Conservation (phyloP, 2,888 invertebrate species). For the Nephrotoma flavescens region DNA sequence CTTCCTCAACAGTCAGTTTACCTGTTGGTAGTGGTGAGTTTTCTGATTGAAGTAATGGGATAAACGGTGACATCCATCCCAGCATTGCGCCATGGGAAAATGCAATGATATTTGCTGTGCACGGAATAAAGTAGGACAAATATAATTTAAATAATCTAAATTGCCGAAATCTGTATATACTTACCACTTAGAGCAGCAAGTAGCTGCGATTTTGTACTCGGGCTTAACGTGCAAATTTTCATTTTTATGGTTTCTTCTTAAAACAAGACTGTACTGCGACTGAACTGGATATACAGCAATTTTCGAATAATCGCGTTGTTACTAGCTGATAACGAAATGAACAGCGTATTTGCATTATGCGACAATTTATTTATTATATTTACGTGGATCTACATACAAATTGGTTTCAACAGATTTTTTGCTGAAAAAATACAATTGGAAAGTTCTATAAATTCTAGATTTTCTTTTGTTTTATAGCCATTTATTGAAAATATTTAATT, state of each 20-base stretch:
- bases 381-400: neutral
- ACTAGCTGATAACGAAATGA: neutral
- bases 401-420: neutral
- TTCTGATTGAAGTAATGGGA: conserved; percentile 20
- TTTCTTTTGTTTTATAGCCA: neutral
- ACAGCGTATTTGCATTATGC: neutral
- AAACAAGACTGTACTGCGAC: neutral
- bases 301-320: neutral
- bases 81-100: conserved; percentile 23
- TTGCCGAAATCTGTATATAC: neutral
- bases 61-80: conserved; percentile 28
- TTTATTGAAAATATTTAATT: neutral
- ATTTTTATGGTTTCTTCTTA: neutral
- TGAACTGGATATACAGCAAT: neutral
- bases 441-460: neutral
- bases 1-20: conserved; percentile 20
- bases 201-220: conserved; percentile 4
- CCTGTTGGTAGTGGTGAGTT: conserved; percentile 23
- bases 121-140: too few relatives aligned
- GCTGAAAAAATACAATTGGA: neutral
- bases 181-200: conserved; percentile 10
- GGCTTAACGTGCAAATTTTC: neutral
- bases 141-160: too few relatives aligned
- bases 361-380: neutral
- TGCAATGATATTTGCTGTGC: conserved; percentile 21